phyloP scores from a whole-genome alignment of 2,888 invertebrate species.

The Diarsia mendica region DNA sequence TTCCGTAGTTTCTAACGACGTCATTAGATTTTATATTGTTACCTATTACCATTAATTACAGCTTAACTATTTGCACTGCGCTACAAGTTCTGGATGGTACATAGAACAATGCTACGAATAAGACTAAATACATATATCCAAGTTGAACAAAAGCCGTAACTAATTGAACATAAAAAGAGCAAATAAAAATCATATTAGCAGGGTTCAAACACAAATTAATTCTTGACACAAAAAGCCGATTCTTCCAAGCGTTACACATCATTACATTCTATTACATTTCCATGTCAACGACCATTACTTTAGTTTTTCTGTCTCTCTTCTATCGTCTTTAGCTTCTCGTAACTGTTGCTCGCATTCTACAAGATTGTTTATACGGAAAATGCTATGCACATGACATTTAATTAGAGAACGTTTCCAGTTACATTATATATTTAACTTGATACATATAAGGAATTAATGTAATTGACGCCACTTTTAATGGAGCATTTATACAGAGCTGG shows the following conservation, averaged over 20 bases:
- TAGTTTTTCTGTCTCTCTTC: conserved; percentile 72
- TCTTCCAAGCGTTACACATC: conserved; percentile 32
- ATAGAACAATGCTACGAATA: conserved; percentile 8
- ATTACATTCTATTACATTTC: conserved; percentile 57
- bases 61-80: not conserved
- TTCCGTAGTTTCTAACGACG: conserved; percentile 17
- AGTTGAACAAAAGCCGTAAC: not conserved
- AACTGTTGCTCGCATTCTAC: conserved; percentile 79
- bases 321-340: conserved; percentile 71
- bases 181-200: conserved; percentile 25
- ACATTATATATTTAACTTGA: conserved; percentile 81
- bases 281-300: conserved; percentile 66
- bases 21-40: conserved; percentile 36
- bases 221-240: not conserved
- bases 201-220: conserved; percentile 1
- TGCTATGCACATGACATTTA: conserved; percentile 83
- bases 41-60: conserved; percentile 26
- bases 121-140: not conserved
- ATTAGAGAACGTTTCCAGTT: conserved; percentile 80
- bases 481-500: conserved; percentile 83
- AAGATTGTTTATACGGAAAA: conserved; percentile 80
- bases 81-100: conserved; percentile 10
- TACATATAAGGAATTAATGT: conserved; percentile 86
- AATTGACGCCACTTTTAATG: conserved; percentile 88
- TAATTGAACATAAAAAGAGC: conserved; percentile 1